phyloP scores from a whole-genome alignment of 2,797 vertebrate genomes.

The Dendrocincla fuliginosa region DNA sequence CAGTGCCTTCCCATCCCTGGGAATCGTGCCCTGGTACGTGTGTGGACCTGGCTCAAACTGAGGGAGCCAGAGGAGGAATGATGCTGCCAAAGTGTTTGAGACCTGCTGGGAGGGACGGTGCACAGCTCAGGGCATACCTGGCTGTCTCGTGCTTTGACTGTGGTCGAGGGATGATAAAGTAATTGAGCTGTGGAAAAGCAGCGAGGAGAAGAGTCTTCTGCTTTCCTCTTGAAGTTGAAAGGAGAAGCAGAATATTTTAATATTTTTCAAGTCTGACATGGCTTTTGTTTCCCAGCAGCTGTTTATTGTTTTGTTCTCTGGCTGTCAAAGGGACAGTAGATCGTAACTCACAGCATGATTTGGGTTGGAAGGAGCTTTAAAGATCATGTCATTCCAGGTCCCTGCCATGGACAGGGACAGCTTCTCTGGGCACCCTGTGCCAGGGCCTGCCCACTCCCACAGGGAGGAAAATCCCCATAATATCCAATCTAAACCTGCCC shows the following conservation, averaged over 20 bases:
- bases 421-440: neutral
- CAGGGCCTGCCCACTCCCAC: neutral
- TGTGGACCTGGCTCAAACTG: neutral
- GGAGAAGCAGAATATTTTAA: neutral
- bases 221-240: neutral
- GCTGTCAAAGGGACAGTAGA: neutral
- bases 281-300: neutral
- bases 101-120: fast-evolving
- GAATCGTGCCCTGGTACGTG: neutral
- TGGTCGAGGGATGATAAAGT: neutral
- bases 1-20: neutral
- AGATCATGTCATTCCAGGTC: neutral
- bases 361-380: neutral
- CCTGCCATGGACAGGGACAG: neutral
- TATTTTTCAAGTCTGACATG: neutral
- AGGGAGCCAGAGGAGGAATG: neutral
- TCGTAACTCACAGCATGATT: neutral
- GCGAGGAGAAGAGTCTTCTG: neutral
- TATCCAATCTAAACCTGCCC: neutral
- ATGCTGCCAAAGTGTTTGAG: neutral
- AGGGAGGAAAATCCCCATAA: neutral
- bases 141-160: neutral
- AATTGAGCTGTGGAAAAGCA: neutral
- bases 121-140: neutral
- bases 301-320: neutral